Percentiles rank a stretch among this genome's conserved stretches.
These are phyloP conservation scores for Sclerodermus sp. DNA, from an alignment of 2,888 invertebrate genomes.

Conservation along the genomic window DNA sequence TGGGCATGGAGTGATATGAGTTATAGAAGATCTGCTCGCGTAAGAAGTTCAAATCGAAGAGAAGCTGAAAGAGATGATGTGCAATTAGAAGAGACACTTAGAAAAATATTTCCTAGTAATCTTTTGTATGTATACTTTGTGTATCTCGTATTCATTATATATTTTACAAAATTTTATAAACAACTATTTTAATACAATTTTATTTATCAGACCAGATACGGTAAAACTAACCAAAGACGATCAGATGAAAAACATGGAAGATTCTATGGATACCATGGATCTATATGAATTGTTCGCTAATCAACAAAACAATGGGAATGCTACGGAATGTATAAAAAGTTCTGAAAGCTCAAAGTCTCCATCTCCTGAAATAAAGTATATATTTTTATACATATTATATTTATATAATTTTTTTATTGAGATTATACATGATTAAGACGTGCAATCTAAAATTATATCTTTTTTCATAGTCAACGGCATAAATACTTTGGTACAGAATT, in stretches of 20 bases:
- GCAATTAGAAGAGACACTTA: conserved; percentile 67
- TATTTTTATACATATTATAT: neutral
- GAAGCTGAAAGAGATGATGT: conserved; percentile 66
- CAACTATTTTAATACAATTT: conserved; percentile 3
- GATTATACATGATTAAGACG: too few species aligned
- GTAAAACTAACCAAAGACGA: conserved; percentile 57
- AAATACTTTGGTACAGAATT: conserved; percentile 69
- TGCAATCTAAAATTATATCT: too few species aligned
- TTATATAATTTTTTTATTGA: neutral
- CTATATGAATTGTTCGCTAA: conserved; percentile 66
- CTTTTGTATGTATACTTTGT: conserved; percentile 55
- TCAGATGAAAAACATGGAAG: conserved; percentile 58
- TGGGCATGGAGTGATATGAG: conserved; percentile 75
- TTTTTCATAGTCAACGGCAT: conserved; percentile 7
- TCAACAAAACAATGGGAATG: conserved; percentile 42
- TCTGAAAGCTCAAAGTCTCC: conserved; percentile 47
- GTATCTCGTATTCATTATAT: conserved; percentile 6
- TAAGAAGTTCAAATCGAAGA: conserved; percentile 59
- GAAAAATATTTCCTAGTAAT: conserved; percentile 67
- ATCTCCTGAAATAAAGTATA: conserved; percentile 39
- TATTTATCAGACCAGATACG: conserved; percentile 43
- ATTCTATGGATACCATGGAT: conserved; percentile 67
- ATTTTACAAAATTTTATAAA: conserved; percentile 11
- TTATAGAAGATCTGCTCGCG: conserved; percentile 56
- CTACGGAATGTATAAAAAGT: conserved; percentile 38